A percentile compares a stretch with the other conserved stretches of the same genome.
Conservation (phyloP, 2,888 invertebrate genomes). For the Herminia tarsipennalis region DNA sequence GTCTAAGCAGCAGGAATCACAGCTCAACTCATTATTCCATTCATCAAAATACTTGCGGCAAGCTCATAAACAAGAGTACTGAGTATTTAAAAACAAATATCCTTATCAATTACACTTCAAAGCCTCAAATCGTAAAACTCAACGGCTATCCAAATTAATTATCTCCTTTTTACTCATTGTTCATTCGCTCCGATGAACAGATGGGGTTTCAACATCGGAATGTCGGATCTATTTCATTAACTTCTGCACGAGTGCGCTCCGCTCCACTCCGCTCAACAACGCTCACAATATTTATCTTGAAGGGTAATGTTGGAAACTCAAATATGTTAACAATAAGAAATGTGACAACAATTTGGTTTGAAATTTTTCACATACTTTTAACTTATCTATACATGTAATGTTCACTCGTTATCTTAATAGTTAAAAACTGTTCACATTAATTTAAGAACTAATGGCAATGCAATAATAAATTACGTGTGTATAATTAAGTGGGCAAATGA, state of each 20-base stretch:
- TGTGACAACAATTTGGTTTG: constrained; percentile 24
- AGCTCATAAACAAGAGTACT: background rate
- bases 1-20: too few species aligned
- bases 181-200: constrained; percentile 9
- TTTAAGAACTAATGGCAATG: too few species aligned
- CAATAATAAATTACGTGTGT: too few species aligned
- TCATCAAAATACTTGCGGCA: background rate
- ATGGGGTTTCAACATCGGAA: constrained; percentile 16
- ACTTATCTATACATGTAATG: too few species aligned
- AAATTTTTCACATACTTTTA: too few species aligned
- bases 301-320: constrained; percentile 5
- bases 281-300: constrained; percentile 30
- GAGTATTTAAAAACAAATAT: background rate
- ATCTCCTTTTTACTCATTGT: constrained; percentile 15
- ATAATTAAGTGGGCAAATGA: too few species aligned
- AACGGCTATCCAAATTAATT: constrained; percentile 11
- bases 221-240: constrained; percentile 36
- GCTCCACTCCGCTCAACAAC: constrained; percentile 9
- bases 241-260: constrained; percentile 37
- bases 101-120: constrained; percentile 4
- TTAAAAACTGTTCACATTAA: too few species aligned
- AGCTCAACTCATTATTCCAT: too few species aligned
- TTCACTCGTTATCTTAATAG: too few species aligned
- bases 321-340: constrained; percentile 39
- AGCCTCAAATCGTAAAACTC: constrained; percentile 5